Evolutionary conservation across 2,888 invertebrate species (phyloP).

Genomic region (Epirrhoe alternata): DNA sequence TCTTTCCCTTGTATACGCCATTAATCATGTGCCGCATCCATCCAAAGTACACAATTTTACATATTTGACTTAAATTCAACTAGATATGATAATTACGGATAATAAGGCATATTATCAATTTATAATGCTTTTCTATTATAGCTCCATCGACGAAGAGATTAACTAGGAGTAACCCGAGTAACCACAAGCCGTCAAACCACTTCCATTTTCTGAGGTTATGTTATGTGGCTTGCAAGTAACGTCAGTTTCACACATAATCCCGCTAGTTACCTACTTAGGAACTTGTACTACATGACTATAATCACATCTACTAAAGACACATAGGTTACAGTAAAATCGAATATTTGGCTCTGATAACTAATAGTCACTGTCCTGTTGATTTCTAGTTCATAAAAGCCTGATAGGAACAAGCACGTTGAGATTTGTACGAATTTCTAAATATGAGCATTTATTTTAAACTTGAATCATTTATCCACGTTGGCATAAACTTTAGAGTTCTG

Average conservation of each 20-base stretch:
- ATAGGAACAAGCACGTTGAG: too few species aligned
- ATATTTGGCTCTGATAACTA: neutral
- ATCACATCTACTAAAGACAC: neutral
- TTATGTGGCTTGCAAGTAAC: neutral
- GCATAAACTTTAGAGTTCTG: too few species aligned
- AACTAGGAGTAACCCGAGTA: neutral
- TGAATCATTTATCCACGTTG: too few species aligned
- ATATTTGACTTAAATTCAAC: too few species aligned
- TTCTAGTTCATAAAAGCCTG: too few species aligned
- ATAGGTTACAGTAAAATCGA: neutral
- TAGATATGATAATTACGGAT: too few species aligned
- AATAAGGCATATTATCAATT: neutral
- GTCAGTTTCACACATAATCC: neutral
- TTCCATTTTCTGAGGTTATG: constrained; percentile 18
- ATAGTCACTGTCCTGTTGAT: too few species aligned
- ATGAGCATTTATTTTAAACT: too few species aligned
- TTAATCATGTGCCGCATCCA: too few species aligned
- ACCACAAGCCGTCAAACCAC: neutral
- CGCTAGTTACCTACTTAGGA: neutral
- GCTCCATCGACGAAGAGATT: neutral
- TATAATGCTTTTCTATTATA: neutral
- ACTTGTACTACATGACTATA: neutral
- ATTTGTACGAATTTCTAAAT: too few species aligned
- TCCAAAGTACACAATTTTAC: too few species aligned
- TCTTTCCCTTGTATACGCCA: too few species aligned